Conservation (phyloP, 2,888 invertebrate species). For the Sphaerophoria taeniata region DNA sequence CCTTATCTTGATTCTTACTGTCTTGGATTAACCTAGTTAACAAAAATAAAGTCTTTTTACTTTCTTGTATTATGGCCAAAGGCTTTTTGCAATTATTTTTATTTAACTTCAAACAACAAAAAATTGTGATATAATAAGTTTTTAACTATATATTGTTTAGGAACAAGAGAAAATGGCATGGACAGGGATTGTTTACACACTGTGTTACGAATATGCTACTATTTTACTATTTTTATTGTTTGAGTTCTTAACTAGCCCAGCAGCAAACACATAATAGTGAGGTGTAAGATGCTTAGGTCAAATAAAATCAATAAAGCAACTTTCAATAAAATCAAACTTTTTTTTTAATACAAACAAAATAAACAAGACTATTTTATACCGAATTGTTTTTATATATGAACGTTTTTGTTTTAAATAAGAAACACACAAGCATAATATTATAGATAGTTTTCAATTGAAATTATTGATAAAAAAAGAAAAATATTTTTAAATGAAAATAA, state of each 20-base stretch:
- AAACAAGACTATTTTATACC: conserved; percentile 65
- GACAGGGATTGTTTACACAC: conserved; percentile 69
- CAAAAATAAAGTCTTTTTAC: no score
- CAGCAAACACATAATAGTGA: conserved; percentile 28
- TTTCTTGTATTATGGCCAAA: not conserved
- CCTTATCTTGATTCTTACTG: no score
- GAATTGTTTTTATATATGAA: conserved; percentile 62
- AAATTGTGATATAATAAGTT: conserved; percentile 65
- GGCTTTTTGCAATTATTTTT: conserved; percentile 5
- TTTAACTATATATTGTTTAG: conserved; percentile 55
- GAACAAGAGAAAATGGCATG: conserved; percentile 59
- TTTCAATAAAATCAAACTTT: conserved; percentile 45
- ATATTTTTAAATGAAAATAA: conserved; percentile 39
- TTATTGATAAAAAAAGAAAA: conserved; percentile 49
- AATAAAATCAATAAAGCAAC: conserved; percentile 44
- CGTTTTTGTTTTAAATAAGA: conserved; percentile 67
- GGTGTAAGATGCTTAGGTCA: conserved; percentile 46
- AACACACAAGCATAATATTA: conserved; percentile 57
- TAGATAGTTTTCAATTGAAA: conserved; percentile 71
- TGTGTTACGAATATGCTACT: conserved; percentile 62
- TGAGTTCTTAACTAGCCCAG: conserved; percentile 50
- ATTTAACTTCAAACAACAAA: conserved; percentile 30
- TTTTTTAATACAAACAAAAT: conserved; percentile 32
- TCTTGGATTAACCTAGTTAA: no score
- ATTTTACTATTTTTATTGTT: conserved; percentile 66